These are phyloP conservation scores for Catharus fuscescens DNA, from an alignment of 2,113 vertebrate genomes.

Conservation along the genomic window DNA sequence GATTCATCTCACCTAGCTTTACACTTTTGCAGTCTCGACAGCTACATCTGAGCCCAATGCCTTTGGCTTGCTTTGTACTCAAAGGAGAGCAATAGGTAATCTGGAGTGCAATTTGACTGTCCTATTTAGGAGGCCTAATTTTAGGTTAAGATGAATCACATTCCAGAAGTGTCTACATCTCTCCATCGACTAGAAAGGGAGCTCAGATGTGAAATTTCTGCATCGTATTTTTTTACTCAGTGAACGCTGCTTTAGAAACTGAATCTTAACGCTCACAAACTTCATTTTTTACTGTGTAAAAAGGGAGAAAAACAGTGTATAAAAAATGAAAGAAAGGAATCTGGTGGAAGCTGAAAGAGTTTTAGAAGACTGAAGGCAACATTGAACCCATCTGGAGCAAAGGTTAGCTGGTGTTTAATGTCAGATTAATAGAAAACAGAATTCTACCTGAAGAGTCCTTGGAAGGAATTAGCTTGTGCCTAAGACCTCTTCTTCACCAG, in stretches of 20 bases:
- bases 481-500: not conserved
- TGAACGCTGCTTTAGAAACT: not conserved
- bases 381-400: not conserved
- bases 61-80: conserved; percentile 6
- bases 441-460: not conserved
- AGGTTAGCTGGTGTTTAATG: not conserved
- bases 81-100: conserved; percentile 50
- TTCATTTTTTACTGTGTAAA: conserved; percentile 4
- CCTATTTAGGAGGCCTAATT: conserved; percentile 63
- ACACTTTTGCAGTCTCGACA: not conserved
- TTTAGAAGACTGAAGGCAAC: not conserved
- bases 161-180: conserved; percentile 45
- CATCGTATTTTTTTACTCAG: conserved; percentile 23
- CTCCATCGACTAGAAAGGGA: conserved; percentile 15
- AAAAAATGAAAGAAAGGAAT: not conserved
- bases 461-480: not conserved
- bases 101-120: conserved; percentile 7
- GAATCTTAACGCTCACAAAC: conserved; percentile 6
- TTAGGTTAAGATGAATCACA: conserved; percentile 66
- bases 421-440: not conserved
- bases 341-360: not conserved
- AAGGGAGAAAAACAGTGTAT: not conserved
- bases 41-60: not conserved
- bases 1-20: not conserved
- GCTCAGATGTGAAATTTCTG: conserved; percentile 36